Evolutionary conservation across 1,140 invertebrate genomes (phyloP).

Genomic region (Dufourea novaeangliae): DNA sequence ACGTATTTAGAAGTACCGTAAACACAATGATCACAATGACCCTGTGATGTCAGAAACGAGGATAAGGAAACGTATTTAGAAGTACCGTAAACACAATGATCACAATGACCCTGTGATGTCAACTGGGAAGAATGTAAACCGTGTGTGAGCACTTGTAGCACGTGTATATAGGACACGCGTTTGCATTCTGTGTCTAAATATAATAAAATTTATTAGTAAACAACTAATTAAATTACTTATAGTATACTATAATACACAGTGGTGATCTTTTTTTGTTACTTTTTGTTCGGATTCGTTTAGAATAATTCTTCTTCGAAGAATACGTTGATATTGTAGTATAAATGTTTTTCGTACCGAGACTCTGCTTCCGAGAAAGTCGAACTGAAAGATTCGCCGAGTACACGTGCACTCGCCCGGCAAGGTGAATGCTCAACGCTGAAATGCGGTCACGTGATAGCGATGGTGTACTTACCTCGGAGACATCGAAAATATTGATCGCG

Average conservation of each 20-base stretch:
- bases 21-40: background rate
- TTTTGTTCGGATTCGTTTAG: background rate
- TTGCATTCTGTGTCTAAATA: background rate
- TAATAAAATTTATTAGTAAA: no score
- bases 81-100: background rate
- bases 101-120: background rate
- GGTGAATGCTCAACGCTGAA: background rate
- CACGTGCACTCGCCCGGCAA: background rate
- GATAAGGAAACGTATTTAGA: slow-evolving; percentile 5
- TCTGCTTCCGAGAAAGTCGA: background rate
- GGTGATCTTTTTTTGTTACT: background rate
- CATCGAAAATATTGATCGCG: slow-evolving; percentile 1
- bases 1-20: background rate
- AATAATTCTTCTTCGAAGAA: background rate
- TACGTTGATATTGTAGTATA: background rate
- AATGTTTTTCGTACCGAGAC: background rate
- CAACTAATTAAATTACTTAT: no score
- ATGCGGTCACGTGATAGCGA: background rate
- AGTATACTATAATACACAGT: no score
- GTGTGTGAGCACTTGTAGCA: background rate
- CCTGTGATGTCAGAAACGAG: background rate
- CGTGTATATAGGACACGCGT: background rate
- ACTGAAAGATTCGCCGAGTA: background rate
- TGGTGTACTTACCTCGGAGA: background rate
- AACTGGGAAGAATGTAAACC: background rate